Base-by-base conservation (phyloP, 2,888 invertebrate genomes). In the Noctua comes region DNA sequence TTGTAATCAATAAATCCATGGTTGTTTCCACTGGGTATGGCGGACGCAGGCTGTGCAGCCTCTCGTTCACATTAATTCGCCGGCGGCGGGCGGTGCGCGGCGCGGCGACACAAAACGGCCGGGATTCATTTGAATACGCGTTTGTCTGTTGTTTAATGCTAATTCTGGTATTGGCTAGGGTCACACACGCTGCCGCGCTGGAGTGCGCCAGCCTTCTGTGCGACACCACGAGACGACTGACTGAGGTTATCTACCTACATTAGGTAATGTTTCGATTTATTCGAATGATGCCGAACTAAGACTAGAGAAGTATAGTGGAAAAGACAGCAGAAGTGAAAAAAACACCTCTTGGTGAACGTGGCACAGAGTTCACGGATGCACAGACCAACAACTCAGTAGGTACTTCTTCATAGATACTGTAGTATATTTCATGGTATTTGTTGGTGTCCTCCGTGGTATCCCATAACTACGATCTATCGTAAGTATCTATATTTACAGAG, bases 81-180 rank as follows among this genome's bases (percentile, higher is more conserved):
- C 70, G 80, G 48, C 46, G 48, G 74, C 27, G 64, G 64, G 31
- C 54, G 43, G 69, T 24, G 64, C 18, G 57, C n/a, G 68, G 46
- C 69, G 83, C 71, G 75, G 75, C 73, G 82, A 86, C 84, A 87
- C 88, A 80, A 81, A 83, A 71, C 85, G 85, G 77, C 80, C 68
- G 68, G 43, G 72, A 57, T 89, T 88, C 90, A 91, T 91, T 91
- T 88, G 89, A 89, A 91, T 91, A 88, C 79, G 85, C 79, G 86
- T 89, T 89, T 88, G 85, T 74, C 76, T 82, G 85, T 89, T 91
- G 91, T 91, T 89, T 85, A 75, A 92, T 92, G 91, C 87, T 84
- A 91, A 91, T 91, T 72, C 68, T 78, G 79, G 73, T 71, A 64
- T 80, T 76, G 85, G 80, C 77, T 27, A 46, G 48, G 18, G 76